Evolutionary conservation across 1,140 invertebrate species (phyloP).

Genomic region (Drosophila ercepeae): DNA sequence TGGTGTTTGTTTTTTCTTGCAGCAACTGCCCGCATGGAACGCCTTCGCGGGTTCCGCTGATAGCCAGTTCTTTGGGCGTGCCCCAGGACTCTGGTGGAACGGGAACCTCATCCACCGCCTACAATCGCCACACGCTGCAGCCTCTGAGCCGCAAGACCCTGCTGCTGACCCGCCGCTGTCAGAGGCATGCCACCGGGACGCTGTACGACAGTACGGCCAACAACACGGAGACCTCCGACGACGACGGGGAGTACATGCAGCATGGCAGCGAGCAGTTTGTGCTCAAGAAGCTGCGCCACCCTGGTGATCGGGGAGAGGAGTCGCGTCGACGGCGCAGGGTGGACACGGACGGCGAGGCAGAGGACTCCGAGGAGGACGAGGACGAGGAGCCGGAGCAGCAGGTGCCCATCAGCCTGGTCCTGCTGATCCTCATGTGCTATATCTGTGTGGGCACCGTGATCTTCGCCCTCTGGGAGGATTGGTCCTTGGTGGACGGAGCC

Average conservation of each 20-base stretch:
- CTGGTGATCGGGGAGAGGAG: conserved; percentile 19
- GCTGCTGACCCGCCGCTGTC: conserved; percentile 64
- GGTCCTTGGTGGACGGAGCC: conserved; percentile 92
- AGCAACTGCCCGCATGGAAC: conserved; percentile 88
- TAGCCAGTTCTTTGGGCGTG: conserved; percentile 83
- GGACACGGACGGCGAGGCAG: conserved; percentile 1
- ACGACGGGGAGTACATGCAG: conserved; percentile 68
- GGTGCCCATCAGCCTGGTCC: conserved; percentile 89
- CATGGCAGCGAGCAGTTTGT: conserved; percentile 74
- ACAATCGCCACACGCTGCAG: conserved; percentile 73
- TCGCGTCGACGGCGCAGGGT: conserved; percentile 2
- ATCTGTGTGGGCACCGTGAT: conserved; percentile 89
- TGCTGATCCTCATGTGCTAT: conserved; percentile 89
- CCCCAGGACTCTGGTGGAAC: conserved; percentile 43
- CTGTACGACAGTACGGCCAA: conserved; percentile 66
- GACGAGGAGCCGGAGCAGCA: conserved; percentile 79
- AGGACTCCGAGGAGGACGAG: conserved; percentile 46
- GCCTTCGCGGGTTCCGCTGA: conserved; percentile 89
- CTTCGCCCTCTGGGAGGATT: conserved; percentile 90
- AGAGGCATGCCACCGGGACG: conserved; percentile 55
- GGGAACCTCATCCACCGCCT: conserved; percentile 56
- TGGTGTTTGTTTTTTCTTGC: conserved; percentile 9
- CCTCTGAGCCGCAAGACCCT: conserved; percentile 69
- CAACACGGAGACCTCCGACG: conserved; percentile 72
- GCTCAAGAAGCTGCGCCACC: conserved; percentile 57